Evolutionary conservation across 2,888 invertebrate species (phyloP).

Genomic region (Scaptomyza reducta): DNA sequence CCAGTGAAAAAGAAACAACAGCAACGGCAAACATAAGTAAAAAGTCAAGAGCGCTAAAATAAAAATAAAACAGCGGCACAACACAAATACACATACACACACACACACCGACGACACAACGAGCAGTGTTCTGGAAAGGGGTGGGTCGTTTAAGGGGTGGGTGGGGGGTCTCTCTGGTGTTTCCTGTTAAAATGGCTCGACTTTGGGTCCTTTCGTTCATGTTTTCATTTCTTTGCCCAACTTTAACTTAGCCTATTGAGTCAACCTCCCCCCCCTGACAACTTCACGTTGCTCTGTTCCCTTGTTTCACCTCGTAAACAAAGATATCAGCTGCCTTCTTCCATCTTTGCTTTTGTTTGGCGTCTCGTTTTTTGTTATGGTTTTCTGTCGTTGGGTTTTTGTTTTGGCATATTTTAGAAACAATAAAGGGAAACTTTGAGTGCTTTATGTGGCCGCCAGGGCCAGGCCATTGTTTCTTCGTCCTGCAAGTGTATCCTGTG

Average conservation of each 20-base stretch:
- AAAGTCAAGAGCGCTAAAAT: constrained; percentile 29
- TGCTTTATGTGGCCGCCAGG: constrained; percentile 58
- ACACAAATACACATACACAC: constrained; percentile 22
- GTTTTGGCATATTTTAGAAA: constrained; percentile 75
- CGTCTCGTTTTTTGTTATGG: constrained; percentile 7
- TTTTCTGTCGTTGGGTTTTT: constrained; percentile 18
- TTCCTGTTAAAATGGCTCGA: constrained; percentile 33
- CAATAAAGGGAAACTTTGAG: constrained; percentile 76
- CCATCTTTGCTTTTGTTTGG: constrained; percentile 10
- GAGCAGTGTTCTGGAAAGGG: neutral
- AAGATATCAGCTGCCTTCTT: constrained; percentile 8
- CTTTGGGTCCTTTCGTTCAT: constrained; percentile 61
- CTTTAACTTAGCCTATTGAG: constrained; percentile 23
- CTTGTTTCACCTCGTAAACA: constrained; percentile 1
- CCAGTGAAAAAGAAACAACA: constrained; percentile 32
- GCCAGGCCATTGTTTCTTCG: constrained; percentile 15
- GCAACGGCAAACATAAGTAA: constrained; percentile 34
- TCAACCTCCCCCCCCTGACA: neutral
- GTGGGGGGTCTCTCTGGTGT: neutral
- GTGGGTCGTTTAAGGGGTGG: no score
- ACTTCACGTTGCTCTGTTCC: no score
- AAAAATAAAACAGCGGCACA: constrained; percentile 21
- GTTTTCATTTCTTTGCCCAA: constrained; percentile 61
- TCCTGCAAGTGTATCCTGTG: constrained; percentile 3
- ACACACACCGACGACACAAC: constrained; percentile 22